A percentile compares a stretch with the other conserved stretches of the same genome.
Evolutionary conservation across 2,888 invertebrate genomes (phyloP).

Genomic region (Caenorhabditis becei): DNA sequence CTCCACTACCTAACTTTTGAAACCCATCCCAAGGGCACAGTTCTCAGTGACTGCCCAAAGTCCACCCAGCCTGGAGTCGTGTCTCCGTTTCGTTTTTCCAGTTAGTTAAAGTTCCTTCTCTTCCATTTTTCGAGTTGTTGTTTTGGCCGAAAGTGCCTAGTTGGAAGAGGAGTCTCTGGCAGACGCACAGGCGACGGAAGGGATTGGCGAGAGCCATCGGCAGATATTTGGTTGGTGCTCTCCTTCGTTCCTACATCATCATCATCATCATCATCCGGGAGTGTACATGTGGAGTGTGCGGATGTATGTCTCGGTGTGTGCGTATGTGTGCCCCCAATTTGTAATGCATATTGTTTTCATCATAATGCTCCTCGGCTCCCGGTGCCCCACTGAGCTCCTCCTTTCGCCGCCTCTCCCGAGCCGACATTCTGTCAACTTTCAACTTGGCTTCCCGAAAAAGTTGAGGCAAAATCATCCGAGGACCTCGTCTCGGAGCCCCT

Average conservation of each 20-base stretch:
- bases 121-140: background rate
- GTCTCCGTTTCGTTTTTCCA: too few relatives aligned
- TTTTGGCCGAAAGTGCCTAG: background rate
- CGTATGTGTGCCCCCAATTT: constrained; percentile 52
- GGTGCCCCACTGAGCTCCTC: constrained; percentile 18
- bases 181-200: background rate
- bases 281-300: constrained; percentile 29
- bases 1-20: too few relatives aligned
- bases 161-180: background rate
- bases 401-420: constrained; percentile 19
- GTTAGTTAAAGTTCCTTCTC: constrained; percentile 2
- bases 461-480: too few relatives aligned
- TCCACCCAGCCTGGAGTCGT: too few relatives aligned
- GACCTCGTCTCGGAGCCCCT: too few relatives aligned
- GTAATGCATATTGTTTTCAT: constrained; percentile 67
- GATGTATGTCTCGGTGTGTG: constrained; percentile 35
- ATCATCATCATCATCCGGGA: constrained; percentile 14
- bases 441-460: too few relatives aligned
- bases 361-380: constrained; percentile 57
- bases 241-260: constrained; percentile 13
- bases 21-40: too few relatives aligned
- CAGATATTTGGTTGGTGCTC: constrained; percentile 11
- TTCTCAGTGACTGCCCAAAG: too few relatives aligned
- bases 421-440: too few relatives aligned
- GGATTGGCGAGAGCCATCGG: background rate